These are phyloP conservation scores for Sorex fumeus DNA, from an alignment of 2,113 vertebrate species.

Conservation along the genomic window DNA sequence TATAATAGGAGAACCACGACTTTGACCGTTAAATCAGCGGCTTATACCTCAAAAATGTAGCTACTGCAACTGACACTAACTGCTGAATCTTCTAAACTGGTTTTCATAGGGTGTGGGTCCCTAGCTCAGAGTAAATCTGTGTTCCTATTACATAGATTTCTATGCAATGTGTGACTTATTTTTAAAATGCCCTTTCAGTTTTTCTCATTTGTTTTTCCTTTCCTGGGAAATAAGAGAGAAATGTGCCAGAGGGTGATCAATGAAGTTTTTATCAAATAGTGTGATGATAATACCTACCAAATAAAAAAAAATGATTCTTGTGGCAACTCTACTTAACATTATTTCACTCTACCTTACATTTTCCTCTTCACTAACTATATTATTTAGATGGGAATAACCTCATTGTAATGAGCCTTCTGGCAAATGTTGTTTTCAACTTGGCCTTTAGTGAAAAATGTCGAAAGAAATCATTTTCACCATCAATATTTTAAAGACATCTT, in stretches of 20 bases:
- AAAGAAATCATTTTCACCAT: background rate
- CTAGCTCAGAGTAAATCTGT: background rate
- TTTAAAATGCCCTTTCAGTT: conserved; percentile 60
- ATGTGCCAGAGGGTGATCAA: conserved; percentile 75
- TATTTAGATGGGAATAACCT: conserved; percentile 65
- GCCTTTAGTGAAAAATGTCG: background rate
- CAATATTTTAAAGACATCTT: conserved; percentile 44
- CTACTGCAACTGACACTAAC: background rate
- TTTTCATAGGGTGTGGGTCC: conserved; percentile 27
- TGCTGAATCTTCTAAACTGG: conserved; percentile 34
- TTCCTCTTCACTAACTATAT: conserved; percentile 20
- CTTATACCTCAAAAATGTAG: conserved; percentile 21
- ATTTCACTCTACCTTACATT: conserved; percentile 22
- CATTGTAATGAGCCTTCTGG: background rate
- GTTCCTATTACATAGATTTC: background rate
- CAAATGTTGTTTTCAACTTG: conserved; percentile 28
- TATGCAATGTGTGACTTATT: conserved; percentile 49
- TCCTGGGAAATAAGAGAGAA: conserved; percentile 77
- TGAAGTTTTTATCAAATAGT: conserved; percentile 73
- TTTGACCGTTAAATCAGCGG: background rate
- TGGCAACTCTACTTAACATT: conserved; percentile 56
- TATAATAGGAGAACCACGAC: background rate
- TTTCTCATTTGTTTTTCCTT: conserved; percentile 75
- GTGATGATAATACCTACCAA: conserved; percentile 71
- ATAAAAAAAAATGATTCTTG: conserved; percentile 71